These are phyloP conservation scores for Emys orbicularis DNA, from an alignment of 2,797 vertebrate genomes.

Conservation along the genomic window DNA sequence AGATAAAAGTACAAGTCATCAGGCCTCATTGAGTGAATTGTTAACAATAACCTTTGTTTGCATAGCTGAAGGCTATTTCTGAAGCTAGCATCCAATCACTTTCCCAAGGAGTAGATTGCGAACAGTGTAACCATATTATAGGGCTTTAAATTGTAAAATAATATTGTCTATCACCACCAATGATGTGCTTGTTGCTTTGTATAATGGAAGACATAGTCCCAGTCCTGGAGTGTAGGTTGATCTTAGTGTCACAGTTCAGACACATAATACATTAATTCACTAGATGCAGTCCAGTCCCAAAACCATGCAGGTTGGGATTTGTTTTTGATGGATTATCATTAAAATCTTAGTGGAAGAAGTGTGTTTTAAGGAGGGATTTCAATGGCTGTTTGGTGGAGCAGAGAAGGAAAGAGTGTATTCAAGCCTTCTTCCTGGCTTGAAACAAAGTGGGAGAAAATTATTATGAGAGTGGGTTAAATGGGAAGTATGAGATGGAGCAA, in stretches of 20 bases:
- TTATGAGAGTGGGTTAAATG: conserved; percentile 4
- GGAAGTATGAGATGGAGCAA: not conserved
- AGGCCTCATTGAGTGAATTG: not conserved
- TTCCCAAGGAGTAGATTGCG: not conserved
- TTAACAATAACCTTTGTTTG: not conserved
- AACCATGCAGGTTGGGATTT: not conserved
- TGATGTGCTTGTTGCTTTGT: not conserved
- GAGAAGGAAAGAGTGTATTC: not conserved
- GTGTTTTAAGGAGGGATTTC: not conserved
- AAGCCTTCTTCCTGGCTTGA: not conserved
- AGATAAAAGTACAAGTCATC: not conserved
- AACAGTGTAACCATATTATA: not conserved
- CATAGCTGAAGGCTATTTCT: not conserved
- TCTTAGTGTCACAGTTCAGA: not conserved
- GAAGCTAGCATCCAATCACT: not conserved
- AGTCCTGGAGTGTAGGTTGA: not conserved
- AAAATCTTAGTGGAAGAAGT: not conserved
- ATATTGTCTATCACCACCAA: not conserved
- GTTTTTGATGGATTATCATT: fast-evolving
- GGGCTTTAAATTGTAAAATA: not conserved
- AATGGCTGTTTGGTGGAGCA: not conserved
- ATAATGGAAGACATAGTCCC: not conserved
- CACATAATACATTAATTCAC: not conserved
- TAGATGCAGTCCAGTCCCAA: not conserved
- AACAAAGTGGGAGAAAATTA: not conserved